Evolutionary conservation across 2,888 invertebrate species (phyloP), one percentile per base, ranked within the genome.

Genomic region (Biston stratarius): DNA sequence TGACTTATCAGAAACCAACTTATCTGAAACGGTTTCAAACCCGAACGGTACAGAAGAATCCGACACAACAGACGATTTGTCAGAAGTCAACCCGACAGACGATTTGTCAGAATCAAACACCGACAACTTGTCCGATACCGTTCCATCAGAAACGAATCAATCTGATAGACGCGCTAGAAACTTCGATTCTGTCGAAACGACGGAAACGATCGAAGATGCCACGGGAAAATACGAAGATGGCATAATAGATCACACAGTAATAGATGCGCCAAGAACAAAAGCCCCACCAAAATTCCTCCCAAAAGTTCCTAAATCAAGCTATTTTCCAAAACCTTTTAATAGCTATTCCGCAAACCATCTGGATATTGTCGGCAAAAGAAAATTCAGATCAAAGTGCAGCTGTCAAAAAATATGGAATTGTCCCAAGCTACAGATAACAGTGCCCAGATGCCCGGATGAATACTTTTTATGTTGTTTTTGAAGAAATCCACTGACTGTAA

Each of bases 341-440:
- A 75, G 74, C 14, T 79, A 82, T 5, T 76, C 80, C 6, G 74
- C 83, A 14, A 94, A 92, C 68, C 75, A 86, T n/a, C 73, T 94
- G 9, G 84, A 87, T 2, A 79, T 77, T 12, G 58, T 77, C 0
- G 81, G 83, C 0, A 88, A 83, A 53, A 84, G 91, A 65, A 82
- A 76, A 57, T 94, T 89, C 66, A 79, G 81, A 51, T 93, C 93
- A 0, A 80, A 82, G n/a, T 94, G 94, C 67, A 77, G 92, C 0
- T 94, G 94, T 64, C 92, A 89, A 64, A 92, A 86, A 70, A 94
- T 94, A 33, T 91, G 89, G 85, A 94, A 94, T 71, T 94, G 94
- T 74, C 90, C 90, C 0, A 94, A 92, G 63, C 69, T 94, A 14
- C 94, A 94, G 74, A 91, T 94, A 6, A 85, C 88, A 0, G 91